Base-by-base conservation (phyloP, 2,888 invertebrate genomes). In the Erebia aethiops region DNA sequence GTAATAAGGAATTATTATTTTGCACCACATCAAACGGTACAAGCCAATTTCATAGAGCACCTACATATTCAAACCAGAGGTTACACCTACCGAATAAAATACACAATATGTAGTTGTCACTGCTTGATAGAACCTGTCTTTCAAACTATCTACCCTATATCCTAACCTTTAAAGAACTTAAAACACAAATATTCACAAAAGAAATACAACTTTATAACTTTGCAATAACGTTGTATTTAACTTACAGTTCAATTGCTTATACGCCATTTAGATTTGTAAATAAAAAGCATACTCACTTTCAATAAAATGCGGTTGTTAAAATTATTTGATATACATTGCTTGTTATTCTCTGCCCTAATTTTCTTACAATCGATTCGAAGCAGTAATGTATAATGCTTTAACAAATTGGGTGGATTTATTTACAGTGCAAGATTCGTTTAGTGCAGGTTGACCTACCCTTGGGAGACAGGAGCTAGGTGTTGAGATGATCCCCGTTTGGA, bases 41-140 rank as follows among this genome's bases (percentile, higher is more conserved):
- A 82, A 86, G 86, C 87, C 88, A 86, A 87, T 87, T 87, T 85
- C 81, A 78, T 83, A 81, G 81, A 84, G 81, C 79, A 83, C 82
- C 82, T 83, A 83, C 82, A 81, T 83, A 77, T 84, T 87, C 87
- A 81, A 85, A 86, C 83, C 85, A 85, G 83, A 87, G 86, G 87
- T 87, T 87, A 87, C 87, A 88, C 87, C 87, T 88, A 81, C 84
- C 86, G 81, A 87, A 90, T 89, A 89, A 89, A 90, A 91, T 87
- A 88, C 84, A 84, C 91, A 90, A 91, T 93, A 92, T 90, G 90
- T 92, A 91, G 89, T 87, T 92, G 92, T 92, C 92, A 91, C 84
- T 80, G 78, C 82, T 89, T 93, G 92, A 93, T 92, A 92, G 92
- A 83, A 86, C 85, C 89, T 91, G 92, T 91, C 92, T 90, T 81